A percentile compares a stretch with the other conserved stretches of the same genome.
phyloP scores from a whole-genome alignment of 2,113 vertebrate species.

The Nettapus auritus region DNA sequence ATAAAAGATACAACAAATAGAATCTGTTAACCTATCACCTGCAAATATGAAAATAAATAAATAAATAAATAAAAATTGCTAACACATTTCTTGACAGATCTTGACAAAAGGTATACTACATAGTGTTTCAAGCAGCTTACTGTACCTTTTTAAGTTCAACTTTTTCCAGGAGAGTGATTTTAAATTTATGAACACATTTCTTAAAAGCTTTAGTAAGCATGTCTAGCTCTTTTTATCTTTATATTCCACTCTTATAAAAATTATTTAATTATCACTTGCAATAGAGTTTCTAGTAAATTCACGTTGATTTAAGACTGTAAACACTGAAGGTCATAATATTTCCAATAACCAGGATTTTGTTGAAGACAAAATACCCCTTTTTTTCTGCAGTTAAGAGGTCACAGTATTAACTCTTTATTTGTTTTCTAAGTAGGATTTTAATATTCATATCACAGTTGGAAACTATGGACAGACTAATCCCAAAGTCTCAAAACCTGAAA shows the following conservation, averaged over 20 bases:
- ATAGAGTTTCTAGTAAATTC: background rate
- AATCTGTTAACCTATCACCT: background rate
- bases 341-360: background rate
- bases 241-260: background rate
- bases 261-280: background rate
- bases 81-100: background rate
- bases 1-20: background rate
- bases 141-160: background rate
- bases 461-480: background rate
- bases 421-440: background rate
- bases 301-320: background rate
- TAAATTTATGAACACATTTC: background rate
- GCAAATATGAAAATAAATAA: background rate
- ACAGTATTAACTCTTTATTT: background rate
- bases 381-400: background rate
- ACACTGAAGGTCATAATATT: background rate
- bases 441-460: background rate
- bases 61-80: background rate
- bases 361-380: background rate
- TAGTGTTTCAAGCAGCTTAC: background rate
- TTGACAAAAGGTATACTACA: background rate
- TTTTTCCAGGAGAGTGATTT: background rate
- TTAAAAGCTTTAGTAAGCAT: background rate
- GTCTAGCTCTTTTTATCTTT: background rate
- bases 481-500: background rate